Evolutionary conservation across 2,797 vertebrate species (phyloP).

Genomic region (Acanthiza pusilla): DNA sequence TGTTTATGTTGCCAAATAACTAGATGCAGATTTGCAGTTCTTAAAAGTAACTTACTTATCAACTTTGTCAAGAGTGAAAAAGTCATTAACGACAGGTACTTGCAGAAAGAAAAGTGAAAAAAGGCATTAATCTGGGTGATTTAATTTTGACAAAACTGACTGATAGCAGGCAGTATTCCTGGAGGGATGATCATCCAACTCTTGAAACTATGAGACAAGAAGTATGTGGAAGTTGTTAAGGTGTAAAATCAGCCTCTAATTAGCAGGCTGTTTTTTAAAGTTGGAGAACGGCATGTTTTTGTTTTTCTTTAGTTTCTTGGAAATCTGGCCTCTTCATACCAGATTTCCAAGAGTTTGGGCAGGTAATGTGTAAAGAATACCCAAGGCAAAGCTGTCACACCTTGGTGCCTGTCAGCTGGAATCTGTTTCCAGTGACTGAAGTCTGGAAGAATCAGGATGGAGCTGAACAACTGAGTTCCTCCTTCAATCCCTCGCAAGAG

Average conservation of each 20-base stretch:
- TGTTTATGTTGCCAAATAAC: background rate
- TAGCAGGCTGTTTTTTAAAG: background rate
- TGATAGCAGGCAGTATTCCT: constrained; percentile 20
- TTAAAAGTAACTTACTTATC: background rate
- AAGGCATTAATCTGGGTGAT: background rate
- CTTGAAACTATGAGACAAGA: background rate
- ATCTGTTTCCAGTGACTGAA: background rate
- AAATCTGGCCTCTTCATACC: background rate
- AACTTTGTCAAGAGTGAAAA: constrained; percentile 29
- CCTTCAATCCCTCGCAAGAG: background rate
- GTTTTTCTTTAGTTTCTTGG: background rate
- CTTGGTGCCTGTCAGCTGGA: background rate
- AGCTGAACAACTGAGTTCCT: background rate
- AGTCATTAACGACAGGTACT: constrained; percentile 21
- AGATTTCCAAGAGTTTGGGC: background rate
- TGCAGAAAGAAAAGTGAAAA: background rate
- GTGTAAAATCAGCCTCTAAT: background rate
- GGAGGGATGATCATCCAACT: background rate
- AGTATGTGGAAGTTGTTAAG: background rate
- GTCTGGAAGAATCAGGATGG: background rate
- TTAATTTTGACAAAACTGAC: constrained; percentile 33
- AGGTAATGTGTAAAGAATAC: background rate
- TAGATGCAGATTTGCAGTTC: background rate
- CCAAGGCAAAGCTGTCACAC: background rate
- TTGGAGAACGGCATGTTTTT: background rate